Conservation (phyloP, 2,888 invertebrate genomes). For the Heliconius cydno region DNA sequence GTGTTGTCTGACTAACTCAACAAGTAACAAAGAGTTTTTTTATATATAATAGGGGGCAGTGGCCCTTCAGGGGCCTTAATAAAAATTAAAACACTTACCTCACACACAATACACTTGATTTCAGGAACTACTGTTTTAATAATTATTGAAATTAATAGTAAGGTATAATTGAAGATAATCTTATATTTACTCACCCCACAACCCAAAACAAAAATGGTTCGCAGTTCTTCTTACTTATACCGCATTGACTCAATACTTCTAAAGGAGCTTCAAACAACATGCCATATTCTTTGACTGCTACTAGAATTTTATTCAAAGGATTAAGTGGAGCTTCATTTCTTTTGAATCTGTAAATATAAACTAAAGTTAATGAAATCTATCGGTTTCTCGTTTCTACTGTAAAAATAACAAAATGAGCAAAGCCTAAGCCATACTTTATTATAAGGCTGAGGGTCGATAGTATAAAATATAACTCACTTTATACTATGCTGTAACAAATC, state of each 20-base stretch:
- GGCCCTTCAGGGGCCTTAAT: no score
- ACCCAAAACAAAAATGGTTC: slow-evolving; percentile 89
- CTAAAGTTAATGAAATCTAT: neutral
- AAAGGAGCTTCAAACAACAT: slow-evolving; percentile 87
- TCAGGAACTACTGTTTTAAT: no score
- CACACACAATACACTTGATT: no score
- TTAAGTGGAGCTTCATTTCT: slow-evolving; percentile 82
- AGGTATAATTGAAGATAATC: no score
- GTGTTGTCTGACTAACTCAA: no score
- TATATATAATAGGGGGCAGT: no score
- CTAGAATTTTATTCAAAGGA: slow-evolving; percentile 87
- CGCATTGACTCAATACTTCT: slow-evolving; percentile 68
- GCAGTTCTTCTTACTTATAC: slow-evolving; percentile 65
- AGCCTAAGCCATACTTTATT: no score
- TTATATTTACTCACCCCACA: slow-evolving; percentile 84
- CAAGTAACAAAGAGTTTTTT: no score
- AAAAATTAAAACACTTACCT: no score
- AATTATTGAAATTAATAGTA: no score
- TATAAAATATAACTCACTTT: slow-evolving; percentile 60
- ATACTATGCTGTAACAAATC: slow-evolving; percentile 88
- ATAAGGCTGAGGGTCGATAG: neutral
- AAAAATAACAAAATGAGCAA: no score
- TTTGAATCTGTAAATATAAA: slow-evolving; percentile 74
- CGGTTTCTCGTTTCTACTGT: no score
- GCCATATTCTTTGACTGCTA: slow-evolving; percentile 93